These are phyloP conservation scores for Seira musarum DNA, from an alignment of 2,888 invertebrate species.

Conservation along the genomic window DNA sequence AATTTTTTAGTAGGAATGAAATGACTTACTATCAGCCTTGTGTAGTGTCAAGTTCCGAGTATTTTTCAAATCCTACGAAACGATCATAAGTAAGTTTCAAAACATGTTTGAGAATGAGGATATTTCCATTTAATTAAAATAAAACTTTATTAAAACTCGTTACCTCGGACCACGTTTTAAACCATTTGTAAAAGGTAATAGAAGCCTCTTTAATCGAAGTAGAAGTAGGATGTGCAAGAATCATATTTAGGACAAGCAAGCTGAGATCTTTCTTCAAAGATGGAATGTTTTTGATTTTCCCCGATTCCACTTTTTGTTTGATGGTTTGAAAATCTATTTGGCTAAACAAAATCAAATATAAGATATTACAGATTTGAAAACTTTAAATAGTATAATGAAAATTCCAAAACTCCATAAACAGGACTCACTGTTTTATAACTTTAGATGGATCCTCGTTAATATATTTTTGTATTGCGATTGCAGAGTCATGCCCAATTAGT, in stretches of 20 bases:
- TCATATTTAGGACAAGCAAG: background rate
- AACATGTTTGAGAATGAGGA: conserved; percentile 1
- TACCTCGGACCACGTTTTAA: conserved; percentile 19
- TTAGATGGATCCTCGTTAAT: conserved; percentile 17
- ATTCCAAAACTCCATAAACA: background rate
- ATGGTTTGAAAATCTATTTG: conserved; percentile 24
- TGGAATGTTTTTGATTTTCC: background rate
- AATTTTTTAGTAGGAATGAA: background rate
- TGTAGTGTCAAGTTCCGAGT: background rate
- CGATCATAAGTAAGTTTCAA: background rate
- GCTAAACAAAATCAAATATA: background rate
- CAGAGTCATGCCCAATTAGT: conserved; percentile 7
- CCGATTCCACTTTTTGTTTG: conserved; percentile 33
- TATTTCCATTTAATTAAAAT: background rate
- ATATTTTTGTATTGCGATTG: conserved; percentile 14
- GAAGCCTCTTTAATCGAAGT: background rate
- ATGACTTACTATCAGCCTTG: conserved; percentile 28
- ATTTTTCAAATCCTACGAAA: conserved; percentile 14
- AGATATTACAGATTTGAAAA: background rate
- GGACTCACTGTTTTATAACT: conserved; percentile 31
- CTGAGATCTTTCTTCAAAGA: conserved; percentile 20
- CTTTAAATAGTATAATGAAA: background rate
- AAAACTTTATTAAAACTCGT: conserved; percentile 1
- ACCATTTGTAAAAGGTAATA: background rate
- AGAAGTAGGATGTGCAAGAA: conserved; percentile 6